A percentile compares a stretch with the other conserved stretches of the same genome.
Evolutionary conservation across 2,888 invertebrate genomes (phyloP).

Genomic region (Volucella bombylans): DNA sequence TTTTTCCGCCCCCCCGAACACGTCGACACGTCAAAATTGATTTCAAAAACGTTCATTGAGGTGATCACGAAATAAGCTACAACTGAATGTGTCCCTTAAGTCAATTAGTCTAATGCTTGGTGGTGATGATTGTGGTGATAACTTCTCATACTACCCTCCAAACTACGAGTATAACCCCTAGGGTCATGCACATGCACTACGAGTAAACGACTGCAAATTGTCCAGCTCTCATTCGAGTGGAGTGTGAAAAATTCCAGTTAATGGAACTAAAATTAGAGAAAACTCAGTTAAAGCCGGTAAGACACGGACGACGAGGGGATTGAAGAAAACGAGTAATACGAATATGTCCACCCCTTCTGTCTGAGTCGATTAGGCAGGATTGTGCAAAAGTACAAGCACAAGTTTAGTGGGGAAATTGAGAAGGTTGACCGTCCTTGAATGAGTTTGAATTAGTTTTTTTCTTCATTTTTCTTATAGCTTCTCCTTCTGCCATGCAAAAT

Average conservation of each 20-base stretch:
- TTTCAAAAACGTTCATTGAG: constrained; percentile 34
- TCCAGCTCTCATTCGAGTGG: neutral
- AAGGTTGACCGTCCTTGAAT: constrained; percentile 60
- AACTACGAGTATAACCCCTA: no score
- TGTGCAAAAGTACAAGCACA: constrained; percentile 24
- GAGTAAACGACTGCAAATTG: constrained; percentile 5
- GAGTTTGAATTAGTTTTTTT: constrained; percentile 15
- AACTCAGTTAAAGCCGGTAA: constrained; percentile 63
- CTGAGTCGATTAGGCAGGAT: constrained; percentile 65
- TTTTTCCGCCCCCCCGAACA: neutral
- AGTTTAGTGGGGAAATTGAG: constrained; percentile 56
- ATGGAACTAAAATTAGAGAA: constrained; percentile 63
- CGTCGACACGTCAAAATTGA: constrained; percentile 41
- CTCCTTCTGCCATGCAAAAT: constrained; percentile 10
- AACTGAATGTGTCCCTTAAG: constrained; percentile 41
- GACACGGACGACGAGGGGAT: constrained; percentile 24
- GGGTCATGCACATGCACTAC: neutral
- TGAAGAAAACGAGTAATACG: neutral
- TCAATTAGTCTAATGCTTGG: constrained; percentile 54
- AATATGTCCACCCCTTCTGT: constrained; percentile 54
- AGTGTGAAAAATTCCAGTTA: constrained; percentile 62
- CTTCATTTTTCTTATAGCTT: neutral
- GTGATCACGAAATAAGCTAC: neutral
- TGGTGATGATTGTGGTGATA: constrained; percentile 32
- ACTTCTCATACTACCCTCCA: constrained; percentile 5